phyloP scores from a whole-genome alignment of 2,113 vertebrate species.

The Amblyopsis rosae region DNA sequence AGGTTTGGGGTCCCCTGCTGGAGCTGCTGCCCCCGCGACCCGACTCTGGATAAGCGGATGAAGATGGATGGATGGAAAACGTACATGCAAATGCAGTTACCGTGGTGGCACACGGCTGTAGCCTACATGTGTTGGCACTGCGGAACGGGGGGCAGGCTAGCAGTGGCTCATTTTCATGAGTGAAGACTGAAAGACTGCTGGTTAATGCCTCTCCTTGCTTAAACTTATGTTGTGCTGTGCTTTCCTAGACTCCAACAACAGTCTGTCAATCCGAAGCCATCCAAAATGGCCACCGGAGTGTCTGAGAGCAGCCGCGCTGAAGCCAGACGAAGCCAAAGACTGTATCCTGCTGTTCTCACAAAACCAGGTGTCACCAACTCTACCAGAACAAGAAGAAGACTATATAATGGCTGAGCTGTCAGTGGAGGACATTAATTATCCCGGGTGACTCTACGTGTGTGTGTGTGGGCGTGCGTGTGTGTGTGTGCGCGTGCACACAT shows the following conservation, averaged over 20 bases:
- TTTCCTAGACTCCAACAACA: not conserved
- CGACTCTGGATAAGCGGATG: no score
- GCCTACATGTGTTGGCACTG: no score
- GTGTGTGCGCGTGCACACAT: not conserved
- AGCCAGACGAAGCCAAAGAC: not conserved
- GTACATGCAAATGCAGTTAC: no score
- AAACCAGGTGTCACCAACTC: conserved; percentile 27
- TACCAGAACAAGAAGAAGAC: conserved; percentile 31
- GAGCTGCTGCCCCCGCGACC: no score
- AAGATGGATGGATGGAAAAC: no score
- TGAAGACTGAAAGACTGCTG: not conserved
- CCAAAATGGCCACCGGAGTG: conserved; percentile 17
- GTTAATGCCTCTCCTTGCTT: no score
- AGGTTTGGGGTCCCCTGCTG: no score
- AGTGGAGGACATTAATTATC: not conserved
- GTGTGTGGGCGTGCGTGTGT: not conserved
- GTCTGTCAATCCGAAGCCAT: conserved; percentile 10
- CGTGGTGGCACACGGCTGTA: no score
- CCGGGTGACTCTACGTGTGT: not conserved
- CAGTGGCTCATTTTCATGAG: not conserved
- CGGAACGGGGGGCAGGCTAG: no score
- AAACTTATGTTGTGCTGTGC: no score
- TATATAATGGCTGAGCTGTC: conserved; percentile 24
- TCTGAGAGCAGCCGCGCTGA: not conserved
- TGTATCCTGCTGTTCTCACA: not conserved